These are phyloP conservation scores for Pasiphila rectangulata DNA, from an alignment of 2,888 invertebrate species.

Conservation along the genomic window DNA sequence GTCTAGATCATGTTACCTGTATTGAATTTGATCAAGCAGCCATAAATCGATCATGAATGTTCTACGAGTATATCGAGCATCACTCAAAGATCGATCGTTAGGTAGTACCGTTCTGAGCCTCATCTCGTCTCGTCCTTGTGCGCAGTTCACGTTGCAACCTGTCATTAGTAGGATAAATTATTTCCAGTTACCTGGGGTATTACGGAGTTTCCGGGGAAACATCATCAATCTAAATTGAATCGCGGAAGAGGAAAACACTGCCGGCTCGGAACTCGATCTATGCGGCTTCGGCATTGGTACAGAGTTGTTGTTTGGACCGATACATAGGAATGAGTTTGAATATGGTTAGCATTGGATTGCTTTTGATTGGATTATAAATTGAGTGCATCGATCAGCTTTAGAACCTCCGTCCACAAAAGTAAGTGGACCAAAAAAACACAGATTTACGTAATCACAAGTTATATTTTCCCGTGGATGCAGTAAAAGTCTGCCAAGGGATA, in stretches of 20 bases:
- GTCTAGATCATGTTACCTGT: too few relatives aligned
- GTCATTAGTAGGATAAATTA: slow-evolving; percentile 35
- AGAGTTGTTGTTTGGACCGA: slow-evolving; percentile 30
- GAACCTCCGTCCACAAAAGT: slow-evolving; percentile 12
- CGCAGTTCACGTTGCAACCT: slow-evolving; percentile 26
- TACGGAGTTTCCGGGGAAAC: slow-evolving; percentile 34
- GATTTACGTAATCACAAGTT: background rate
- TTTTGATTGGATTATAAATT: slow-evolving; percentile 33
- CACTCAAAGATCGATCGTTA: too few relatives aligned
- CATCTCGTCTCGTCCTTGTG: slow-evolving; percentile 13
- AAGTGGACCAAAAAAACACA: background rate
- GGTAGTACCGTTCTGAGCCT: background rate
- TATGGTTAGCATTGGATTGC: slow-evolving; percentile 31
- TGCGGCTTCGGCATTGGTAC: slow-evolving; percentile 22
- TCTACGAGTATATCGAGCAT: too few relatives aligned
- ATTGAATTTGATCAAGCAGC: too few relatives aligned
- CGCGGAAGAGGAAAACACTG: slow-evolving; percentile 36
- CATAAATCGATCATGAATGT: too few relatives aligned
- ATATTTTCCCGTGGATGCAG: too few relatives aligned
- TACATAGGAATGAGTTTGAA: slow-evolving; percentile 33
- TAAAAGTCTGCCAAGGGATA: too few relatives aligned
- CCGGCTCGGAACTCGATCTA: slow-evolving; percentile 34
- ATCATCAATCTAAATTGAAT: slow-evolving; percentile 38
- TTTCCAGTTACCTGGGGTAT: slow-evolving; percentile 31
- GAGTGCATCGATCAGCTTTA: slow-evolving; percentile 26